A percentile compares a stretch with the other conserved stretches of the same genome.
Conservation (phyloP, 1,140 invertebrate species). For the Galleria mellonella region DNA sequence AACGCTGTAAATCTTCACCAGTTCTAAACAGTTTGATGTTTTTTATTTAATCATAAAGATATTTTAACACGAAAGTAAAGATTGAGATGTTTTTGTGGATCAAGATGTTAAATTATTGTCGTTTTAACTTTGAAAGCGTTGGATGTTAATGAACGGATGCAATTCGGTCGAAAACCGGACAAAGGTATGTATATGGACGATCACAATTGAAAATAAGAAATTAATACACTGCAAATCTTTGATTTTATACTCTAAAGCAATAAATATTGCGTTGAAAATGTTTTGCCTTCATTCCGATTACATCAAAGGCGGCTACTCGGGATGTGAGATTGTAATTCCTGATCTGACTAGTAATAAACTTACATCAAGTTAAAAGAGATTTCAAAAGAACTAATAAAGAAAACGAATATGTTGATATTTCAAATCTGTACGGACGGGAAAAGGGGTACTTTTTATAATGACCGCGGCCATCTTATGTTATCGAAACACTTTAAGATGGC, state of each 20-base stretch:
- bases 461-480: conserved; percentile 34
- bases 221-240: no score
- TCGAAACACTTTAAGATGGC: conserved; percentile 42
- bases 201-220: no score
- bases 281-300: conserved; percentile 20
- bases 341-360: conserved; percentile 70
- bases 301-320: conserved; percentile 60
- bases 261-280: no score
- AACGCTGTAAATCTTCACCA: no score
- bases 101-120: no score
- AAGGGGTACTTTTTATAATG: conserved; percentile 50
- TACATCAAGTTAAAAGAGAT: conserved; percentile 60
- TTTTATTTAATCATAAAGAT: no score
- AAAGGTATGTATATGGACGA: no score
- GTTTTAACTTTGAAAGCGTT: no score
- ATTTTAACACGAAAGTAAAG: no score
- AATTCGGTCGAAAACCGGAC: conserved; percentile 1
- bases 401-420: conserved; percentile 53
- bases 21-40: no score
- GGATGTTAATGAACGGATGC: conserved; percentile 9
- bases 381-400: conserved; percentile 68
- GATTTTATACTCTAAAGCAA: no score
- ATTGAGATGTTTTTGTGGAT: no score
- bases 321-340: conserved; percentile 67
- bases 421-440: conserved; percentile 54